Evolutionary conservation across 2,888 invertebrate species (phyloP), one percentile per base, ranked within the genome.

Genomic region (Drosophila rellima): DNA sequence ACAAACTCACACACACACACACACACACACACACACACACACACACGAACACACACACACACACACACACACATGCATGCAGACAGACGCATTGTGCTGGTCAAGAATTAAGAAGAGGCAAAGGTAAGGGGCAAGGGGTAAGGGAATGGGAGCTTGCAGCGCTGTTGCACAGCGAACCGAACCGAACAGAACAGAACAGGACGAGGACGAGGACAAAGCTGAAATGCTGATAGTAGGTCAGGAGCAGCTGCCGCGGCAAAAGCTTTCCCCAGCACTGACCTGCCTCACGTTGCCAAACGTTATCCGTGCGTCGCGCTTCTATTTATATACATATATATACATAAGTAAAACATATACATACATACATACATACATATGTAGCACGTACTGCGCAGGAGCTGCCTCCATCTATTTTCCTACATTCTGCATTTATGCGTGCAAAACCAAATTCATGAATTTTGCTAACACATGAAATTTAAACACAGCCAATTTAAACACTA

Each of bases 201-300:
- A 10, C 26, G 18, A 61, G 73, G 64, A 62, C 70, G 73, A 78
- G 78, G 76, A 73, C 78, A 78, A 42, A 42, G 54, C 69, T 39
- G 20, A 69, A 73, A 39, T 35, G 61, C 35, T 77, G 35, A 51
- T 61, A 84, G 81, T 83, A 81, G 80, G 80, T 84, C 81, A 85
- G 81, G 80, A 76, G 66, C 75, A 75, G 72, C 42, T n/a, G 64
- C 33, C 11, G 54, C 74, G n/a, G 20, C 59, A 48, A 70, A 44
- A 74, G 75, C 71, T 73, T 57, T 59, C 37, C 60, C 26, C 72
- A 70, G 60, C 62, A 84, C 88, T 84, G 84, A 84, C 84, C 84
- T 88, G 76, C 88, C 88, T 20, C 81, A 86, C 73, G 68, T 61
- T 64, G 64, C 47, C 67, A 51, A 70, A 70, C 55, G 50, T 70